phyloP scores from a whole-genome alignment of 2,888 invertebrate genomes.

The Brachycybe producta region DNA sequence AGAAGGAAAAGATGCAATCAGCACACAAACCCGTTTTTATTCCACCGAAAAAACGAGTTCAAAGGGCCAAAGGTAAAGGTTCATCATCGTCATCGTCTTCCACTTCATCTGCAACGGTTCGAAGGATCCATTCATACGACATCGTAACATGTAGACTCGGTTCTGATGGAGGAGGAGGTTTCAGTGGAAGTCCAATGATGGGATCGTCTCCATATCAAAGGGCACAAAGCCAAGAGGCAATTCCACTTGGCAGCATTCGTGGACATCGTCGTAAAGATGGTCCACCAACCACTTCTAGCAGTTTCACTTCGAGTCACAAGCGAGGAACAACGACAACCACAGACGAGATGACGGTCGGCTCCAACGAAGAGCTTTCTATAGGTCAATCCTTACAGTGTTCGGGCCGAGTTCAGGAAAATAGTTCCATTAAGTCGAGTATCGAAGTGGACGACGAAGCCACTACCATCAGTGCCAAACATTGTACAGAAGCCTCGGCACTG shows the following conservation, averaged over 20 bases:
- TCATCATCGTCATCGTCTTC: too few relatives aligned
- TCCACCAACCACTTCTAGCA: not conserved
- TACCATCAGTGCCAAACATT: too few relatives aligned
- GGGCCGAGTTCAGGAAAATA: too few relatives aligned
- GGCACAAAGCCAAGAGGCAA: too few relatives aligned
- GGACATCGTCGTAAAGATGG: too few relatives aligned
- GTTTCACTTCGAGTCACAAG: not conserved
- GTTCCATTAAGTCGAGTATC: too few relatives aligned
- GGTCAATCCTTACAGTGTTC: too few relatives aligned
- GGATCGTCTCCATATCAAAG: too few relatives aligned
- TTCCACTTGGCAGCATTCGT: too few relatives aligned
- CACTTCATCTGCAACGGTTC: conserved; percentile 8
- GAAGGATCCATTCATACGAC: conserved; percentile 18
- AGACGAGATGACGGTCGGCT: not conserved
- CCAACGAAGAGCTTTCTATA: too few relatives aligned
- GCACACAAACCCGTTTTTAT: conserved; percentile 16
- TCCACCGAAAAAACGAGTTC: conserved; percentile 15
- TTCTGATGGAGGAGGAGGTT: not conserved
- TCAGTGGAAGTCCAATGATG: not conserved
- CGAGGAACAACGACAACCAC: not conserved
- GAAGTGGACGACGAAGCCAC: too few relatives aligned
- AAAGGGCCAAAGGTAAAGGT: conserved; percentile 9
- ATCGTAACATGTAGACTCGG: conserved; percentile 14
- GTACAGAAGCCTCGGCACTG: conserved; percentile 17
- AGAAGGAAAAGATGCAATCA: conserved; percentile 9